Conservation (phyloP, 2,888 invertebrate species). For the Chydorus sphaericus region DNA sequence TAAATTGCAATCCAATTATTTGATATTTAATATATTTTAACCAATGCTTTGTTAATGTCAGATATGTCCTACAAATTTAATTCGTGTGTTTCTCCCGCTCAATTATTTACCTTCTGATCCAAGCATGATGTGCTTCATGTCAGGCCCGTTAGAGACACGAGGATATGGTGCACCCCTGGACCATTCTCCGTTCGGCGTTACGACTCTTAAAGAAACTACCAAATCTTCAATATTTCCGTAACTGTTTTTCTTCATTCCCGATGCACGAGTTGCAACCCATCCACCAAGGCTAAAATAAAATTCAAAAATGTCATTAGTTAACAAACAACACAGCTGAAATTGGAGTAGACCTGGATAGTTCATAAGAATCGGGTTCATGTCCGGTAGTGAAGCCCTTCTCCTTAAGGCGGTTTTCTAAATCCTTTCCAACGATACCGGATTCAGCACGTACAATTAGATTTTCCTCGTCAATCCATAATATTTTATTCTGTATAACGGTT, state of each 20-base stretch:
- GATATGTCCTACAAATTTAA: too few species aligned
- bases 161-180: constrained; percentile 68
- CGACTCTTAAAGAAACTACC: constrained; percentile 74
- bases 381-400: constrained; percentile 72
- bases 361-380: constrained; percentile 96
- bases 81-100: too few species aligned
- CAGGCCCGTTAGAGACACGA: constrained; percentile 84
- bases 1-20: too few species aligned
- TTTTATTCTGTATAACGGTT: constrained; percentile 49
- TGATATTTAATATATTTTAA: too few species aligned
- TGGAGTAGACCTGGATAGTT: constrained; percentile 57
- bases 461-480: constrained; percentile 80
- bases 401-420: constrained; percentile 70
- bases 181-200: constrained; percentile 66
- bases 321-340: not conserved
- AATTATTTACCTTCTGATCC: constrained; percentile 90
- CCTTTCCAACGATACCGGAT: constrained; percentile 86
- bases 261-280: constrained; percentile 92
- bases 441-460: constrained; percentile 71
- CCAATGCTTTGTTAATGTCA: too few species aligned
- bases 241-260: constrained; percentile 99
- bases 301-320: not conserved
- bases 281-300: constrained; percentile 57
- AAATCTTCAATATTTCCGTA: constrained; percentile 97
- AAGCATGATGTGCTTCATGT: constrained; percentile 76